Percentiles rank a stretch among this genome's conserved stretches.
Conservation (phyloP, 2,797 vertebrate genomes). For the Dermochelys coriacea region DNA sequence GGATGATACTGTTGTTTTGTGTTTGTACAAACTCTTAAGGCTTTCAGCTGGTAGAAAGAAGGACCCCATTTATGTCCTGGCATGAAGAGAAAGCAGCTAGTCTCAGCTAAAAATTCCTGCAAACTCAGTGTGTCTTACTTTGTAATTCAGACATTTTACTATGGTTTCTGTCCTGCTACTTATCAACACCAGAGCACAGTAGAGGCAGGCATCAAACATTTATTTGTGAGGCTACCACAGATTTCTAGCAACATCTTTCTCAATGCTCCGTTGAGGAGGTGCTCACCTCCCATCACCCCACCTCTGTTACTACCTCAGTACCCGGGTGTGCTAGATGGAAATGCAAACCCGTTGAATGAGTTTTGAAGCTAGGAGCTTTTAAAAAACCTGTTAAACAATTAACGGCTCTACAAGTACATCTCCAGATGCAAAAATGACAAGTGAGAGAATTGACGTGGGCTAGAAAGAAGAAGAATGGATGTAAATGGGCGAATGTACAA, state of each 20-base stretch:
- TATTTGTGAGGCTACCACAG: neutral
- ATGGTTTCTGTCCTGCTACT: neutral
- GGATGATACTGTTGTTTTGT: neutral
- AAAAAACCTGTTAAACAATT: neutral
- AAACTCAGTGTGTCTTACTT: neutral
- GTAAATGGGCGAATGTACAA: neutral
- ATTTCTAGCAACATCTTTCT: neutral
- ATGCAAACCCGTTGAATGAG: neutral
- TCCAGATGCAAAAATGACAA: neutral
- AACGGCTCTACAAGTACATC: neutral
- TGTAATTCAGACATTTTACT: neutral
- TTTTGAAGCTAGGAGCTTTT: neutral
- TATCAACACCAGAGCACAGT: neutral
- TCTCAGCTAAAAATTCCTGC: neutral
- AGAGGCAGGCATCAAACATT: neutral
- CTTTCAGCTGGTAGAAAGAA: neutral
- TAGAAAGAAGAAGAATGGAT: neutral
- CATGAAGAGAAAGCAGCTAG: neutral
- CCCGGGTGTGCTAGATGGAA: neutral
- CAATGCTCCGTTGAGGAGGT: neutral
- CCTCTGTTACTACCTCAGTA: neutral
- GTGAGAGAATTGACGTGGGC: neutral
- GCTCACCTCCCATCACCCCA: neutral
- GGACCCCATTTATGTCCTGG: neutral
- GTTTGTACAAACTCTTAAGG: neutral